Conservation (phyloP, 2,888 invertebrate species). For the Apomyelois bistriatella region DNA sequence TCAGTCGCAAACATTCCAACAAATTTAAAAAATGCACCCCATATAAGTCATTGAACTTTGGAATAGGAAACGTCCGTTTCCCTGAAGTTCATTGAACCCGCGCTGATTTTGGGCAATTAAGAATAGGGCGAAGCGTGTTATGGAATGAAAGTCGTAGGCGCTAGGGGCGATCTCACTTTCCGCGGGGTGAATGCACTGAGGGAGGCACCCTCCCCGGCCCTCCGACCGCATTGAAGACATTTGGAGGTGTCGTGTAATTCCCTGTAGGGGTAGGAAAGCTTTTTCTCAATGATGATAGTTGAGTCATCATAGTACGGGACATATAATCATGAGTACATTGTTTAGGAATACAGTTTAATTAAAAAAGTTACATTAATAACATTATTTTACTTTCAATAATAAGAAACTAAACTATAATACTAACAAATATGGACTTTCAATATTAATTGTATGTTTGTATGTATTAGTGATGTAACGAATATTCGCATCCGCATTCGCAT, state of each 20-base stretch:
- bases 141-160: slow-evolving; percentile 56
- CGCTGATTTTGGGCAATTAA: slow-evolving; percentile 70
- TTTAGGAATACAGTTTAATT: too few species aligned
- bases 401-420: too few species aligned
- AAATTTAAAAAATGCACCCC: neutral
- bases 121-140: slow-evolving; percentile 59
- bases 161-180: slow-evolving; percentile 69
- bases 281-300: too few species aligned
- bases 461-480: too few species aligned
- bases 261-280: slow-evolving; percentile 28
- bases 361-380: too few species aligned
- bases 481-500: too few species aligned
- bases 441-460: too few species aligned
- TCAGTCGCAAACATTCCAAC: too few species aligned
- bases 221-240: slow-evolving; percentile 67
- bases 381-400: too few species aligned
- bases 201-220: slow-evolving; percentile 59
- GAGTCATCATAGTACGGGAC: too few species aligned
- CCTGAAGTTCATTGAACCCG: slow-evolving; percentile 60
- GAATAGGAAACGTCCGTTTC: slow-evolving; percentile 34
- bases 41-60: slow-evolving; percentile 6
- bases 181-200: slow-evolving; percentile 77
- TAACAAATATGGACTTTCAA: too few species aligned
- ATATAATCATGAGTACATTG: too few species aligned
- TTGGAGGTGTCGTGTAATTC: slow-evolving; percentile 48